Base-by-base conservation (phyloP, 2,888 invertebrate species). In the Apamea sordens region DNA sequence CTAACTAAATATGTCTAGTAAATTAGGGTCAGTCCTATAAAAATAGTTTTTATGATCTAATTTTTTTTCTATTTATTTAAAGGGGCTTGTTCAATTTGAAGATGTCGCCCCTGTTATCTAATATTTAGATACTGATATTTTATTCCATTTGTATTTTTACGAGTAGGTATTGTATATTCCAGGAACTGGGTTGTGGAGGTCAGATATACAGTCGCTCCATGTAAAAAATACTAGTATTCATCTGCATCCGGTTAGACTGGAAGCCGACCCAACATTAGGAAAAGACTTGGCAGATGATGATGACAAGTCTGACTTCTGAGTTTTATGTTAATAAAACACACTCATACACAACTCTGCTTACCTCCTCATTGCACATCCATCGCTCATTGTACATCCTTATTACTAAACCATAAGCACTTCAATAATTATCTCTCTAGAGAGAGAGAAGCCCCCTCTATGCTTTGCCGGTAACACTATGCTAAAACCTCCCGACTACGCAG, bases 401-500 rank as follows among this genome's bases (percentile, higher is more conserved):
- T 6, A 53, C n/a, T 50, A n/a, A 72, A 72, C 24, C n/a, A 53
- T 70, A 8, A 44, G 47, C 18, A 53, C 6, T 10, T 21, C 10
- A 7, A 64, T 63, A 53, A 80, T 15, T 15, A 41, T 10, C 24
- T 56, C n/a, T n/a, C 32, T 32, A 56, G 53, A 64, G n/a, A 75
- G 36, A 8, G 15, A n/a, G 5, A 44, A 7, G 7, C 24, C 21
- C 4, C 15, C 28, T 47, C 32, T 28, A 3, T 67, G 18, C 36
- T 15, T 13, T 32, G 8, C 24, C 21, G 7, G 73, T 41, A 79
- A 65, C 21, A 41, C 15, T 21, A 41, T 59, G 64, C 56, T 59
- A 50, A 79, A 76, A n/a, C 76, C 65, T 5, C 61, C 47, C 61
- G 28, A 76, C 68, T 63, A 47, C 18, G 15, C 18, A 28, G 15